These are phyloP conservation scores for Drosophila hawaiiensis DNA, from an alignment of 2,888 invertebrate species.

Conservation along the genomic window DNA sequence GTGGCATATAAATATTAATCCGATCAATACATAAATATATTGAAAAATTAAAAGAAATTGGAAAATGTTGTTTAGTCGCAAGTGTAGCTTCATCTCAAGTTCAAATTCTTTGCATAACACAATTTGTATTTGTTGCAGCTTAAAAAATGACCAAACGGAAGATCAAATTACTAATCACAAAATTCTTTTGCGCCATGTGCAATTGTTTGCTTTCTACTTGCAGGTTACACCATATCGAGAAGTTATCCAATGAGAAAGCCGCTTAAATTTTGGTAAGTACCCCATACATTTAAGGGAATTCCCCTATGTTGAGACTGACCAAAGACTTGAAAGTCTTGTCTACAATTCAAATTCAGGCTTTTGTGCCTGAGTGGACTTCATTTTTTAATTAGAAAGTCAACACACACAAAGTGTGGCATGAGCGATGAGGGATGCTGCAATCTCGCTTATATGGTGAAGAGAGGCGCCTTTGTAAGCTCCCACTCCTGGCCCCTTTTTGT, in stretches of 20 bases:
- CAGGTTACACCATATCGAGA: conserved; percentile 85
- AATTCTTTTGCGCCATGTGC: conserved; percentile 76
- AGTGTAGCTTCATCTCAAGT: conserved; percentile 4
- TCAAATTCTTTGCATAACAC: conserved; percentile 5
- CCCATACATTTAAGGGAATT: conserved; percentile 27
- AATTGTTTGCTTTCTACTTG: conserved; percentile 74
- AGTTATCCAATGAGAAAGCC: conserved; percentile 85
- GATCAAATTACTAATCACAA: conserved; percentile 77
- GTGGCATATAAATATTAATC: conserved; percentile 53
- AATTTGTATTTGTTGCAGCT: conserved; percentile 49
- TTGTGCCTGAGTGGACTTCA: conserved; percentile 64
- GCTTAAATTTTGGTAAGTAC: conserved; percentile 84
- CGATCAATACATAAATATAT: conserved; percentile 22
- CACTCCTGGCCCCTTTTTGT: conserved; percentile 47
- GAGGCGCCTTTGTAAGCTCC: conserved; percentile 54
- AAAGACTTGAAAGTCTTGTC: conserved; percentile 29
- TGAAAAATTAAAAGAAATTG: not conserved
- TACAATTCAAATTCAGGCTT: conserved; percentile 41
- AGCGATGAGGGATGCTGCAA: conserved; percentile 11
- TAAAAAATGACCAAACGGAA: conserved; percentile 38
- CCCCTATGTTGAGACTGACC: conserved; percentile 8
- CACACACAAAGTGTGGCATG: conserved; percentile 30
- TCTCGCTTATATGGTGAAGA: conserved; percentile 32
- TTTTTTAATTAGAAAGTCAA: conserved; percentile 78
- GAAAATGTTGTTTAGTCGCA: not conserved